phyloP scores from a whole-genome alignment of 35 echinoderm and acorn worm species.

The Lytechinus pictus region DNA sequence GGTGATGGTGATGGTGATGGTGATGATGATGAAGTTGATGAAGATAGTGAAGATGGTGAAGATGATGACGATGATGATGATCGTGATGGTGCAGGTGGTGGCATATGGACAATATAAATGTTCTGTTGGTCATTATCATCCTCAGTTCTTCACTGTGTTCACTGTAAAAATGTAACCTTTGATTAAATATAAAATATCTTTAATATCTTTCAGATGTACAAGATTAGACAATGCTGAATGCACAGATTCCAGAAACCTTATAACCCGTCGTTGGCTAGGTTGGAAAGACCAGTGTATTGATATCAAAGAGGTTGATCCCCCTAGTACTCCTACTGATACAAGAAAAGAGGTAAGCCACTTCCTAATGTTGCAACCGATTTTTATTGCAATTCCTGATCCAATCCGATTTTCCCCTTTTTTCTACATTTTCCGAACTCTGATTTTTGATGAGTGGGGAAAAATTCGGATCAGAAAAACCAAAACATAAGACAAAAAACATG shows the following conservation, averaged over 20 bases:
- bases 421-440: no score
- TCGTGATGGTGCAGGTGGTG: no score
- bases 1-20: no score
- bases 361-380: no score
- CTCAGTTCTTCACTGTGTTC: neutral
- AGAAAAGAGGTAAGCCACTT: neutral
- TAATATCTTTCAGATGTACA: constrained; percentile 43
- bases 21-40: no score
- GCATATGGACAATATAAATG: neutral
- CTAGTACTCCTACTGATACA: constrained; percentile 53
- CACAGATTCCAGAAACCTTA: neutral
- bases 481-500: no score
- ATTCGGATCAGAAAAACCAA: no score
- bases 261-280: constrained; percentile 49
- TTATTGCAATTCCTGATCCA: no score
- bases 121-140: neutral
- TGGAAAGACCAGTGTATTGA: constrained; percentile 34
- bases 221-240: constrained; percentile 36
- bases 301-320: constrained; percentile 49
- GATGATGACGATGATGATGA: no score
- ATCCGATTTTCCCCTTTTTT: no score
- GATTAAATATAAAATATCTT: neutral
- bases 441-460: no score
- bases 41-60: no score
- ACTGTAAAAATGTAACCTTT: neutral